phyloP scores from a whole-genome alignment of 2,113 vertebrate species.

The Tretioscincus oriximinensis region DNA sequence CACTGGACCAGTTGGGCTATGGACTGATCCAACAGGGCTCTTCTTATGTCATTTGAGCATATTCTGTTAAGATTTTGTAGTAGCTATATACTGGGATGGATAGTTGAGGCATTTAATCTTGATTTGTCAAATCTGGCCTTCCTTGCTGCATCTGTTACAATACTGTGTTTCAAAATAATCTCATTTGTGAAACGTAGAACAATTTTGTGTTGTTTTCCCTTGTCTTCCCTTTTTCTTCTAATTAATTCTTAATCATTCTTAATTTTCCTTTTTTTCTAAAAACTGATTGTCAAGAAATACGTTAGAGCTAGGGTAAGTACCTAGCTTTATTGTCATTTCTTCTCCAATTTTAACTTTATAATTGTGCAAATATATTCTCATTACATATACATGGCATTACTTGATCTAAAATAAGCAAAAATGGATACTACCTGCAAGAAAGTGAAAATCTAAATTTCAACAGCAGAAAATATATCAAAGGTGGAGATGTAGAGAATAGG shows the following conservation, averaged over 20 bases:
- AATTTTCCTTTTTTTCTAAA: slow-evolving; percentile 65
- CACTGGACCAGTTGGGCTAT: too few species aligned
- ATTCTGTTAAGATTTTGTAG: too few species aligned
- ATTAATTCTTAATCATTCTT: slow-evolving; percentile 54
- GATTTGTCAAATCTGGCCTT: not conserved
- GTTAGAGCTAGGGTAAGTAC: slow-evolving; percentile 85
- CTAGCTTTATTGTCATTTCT: slow-evolving; percentile 17
- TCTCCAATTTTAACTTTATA: not conserved
- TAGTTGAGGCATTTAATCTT: too few species aligned
- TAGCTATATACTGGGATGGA: too few species aligned
- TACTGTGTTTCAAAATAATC: not conserved
- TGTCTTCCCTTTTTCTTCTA: slow-evolving; percentile 27
- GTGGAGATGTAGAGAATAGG: not conserved
- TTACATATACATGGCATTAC: too few species aligned
- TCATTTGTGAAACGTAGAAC: not conserved
- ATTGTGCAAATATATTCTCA: not conserved
- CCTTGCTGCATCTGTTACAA: not conserved
- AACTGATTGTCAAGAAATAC: slow-evolving; percentile 85
- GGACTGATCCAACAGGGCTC: too few species aligned
- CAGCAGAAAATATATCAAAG: not conserved
- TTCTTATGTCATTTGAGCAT: not conserved
- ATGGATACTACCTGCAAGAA: not conserved
- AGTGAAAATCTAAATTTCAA: not conserved
- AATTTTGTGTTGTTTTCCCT: not conserved
- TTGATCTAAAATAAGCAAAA: not conserved